These are phyloP conservation scores for Gambusia affinis DNA, from an alignment of 2,113 vertebrate genomes.

Conservation along the genomic window DNA sequence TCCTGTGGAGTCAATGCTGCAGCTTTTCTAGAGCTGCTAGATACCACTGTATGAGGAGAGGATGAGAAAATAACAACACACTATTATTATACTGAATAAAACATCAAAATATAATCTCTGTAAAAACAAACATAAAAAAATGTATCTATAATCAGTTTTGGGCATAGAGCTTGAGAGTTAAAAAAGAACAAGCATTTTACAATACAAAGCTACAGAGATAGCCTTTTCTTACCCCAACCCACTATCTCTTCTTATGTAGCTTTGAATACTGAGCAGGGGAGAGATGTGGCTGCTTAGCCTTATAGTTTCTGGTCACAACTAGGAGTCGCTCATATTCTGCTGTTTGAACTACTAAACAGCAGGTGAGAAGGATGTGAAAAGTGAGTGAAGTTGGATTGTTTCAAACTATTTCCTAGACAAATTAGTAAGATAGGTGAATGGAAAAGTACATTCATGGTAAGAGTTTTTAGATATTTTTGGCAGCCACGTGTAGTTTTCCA, in stretches of 20 bases:
- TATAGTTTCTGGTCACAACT: constrained; percentile 64
- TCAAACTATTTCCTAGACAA: too few species aligned
- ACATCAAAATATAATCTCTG: constrained; percentile 12
- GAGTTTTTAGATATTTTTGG: too few species aligned
- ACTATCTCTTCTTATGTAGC: constrained; percentile 38
- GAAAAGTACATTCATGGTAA: too few species aligned
- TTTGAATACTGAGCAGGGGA: constrained; percentile 72
- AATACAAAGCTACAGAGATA: constrained; percentile 30
- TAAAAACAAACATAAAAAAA: constrained; percentile 11
- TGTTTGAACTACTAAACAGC: constrained; percentile 82
- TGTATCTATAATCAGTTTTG: not conserved
- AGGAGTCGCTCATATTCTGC: constrained; percentile 72
- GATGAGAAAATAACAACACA: constrained; percentile 49
- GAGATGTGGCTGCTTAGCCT: constrained; percentile 36
- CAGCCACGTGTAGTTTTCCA: too few species aligned
- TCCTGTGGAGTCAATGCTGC: constrained; percentile 59
- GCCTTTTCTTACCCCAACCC: constrained; percentile 17
- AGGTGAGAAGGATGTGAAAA: not conserved
- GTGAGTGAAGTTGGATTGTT: too few species aligned
- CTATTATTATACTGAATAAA: constrained; percentile 74
- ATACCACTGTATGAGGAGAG: constrained; percentile 54
- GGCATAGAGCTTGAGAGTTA: not conserved
- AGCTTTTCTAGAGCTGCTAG: constrained; percentile 49
- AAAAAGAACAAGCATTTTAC: constrained; percentile 13
- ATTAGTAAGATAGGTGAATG: too few species aligned